Evolutionary conservation across 2,888 invertebrate genomes (phyloP), one percentile per base, ranked within the genome.

Genomic region (Agonum fuliginosum): DNA sequence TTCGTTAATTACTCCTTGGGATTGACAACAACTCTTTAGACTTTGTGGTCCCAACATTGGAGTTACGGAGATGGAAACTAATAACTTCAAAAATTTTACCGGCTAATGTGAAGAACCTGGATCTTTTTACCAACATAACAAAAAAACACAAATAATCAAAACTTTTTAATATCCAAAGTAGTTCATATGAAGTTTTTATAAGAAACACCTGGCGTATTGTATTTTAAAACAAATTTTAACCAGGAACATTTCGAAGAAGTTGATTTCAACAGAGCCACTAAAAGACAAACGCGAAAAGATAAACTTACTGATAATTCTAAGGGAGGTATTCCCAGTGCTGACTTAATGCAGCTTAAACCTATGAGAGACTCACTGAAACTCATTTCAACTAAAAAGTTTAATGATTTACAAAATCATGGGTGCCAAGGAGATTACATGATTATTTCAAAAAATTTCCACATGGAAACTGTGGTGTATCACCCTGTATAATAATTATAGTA

Each of bases 1-100:
- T 6, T 6, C 70, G 34, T 70, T 74, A 30, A 65, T 24, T 17
- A 74, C 62, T 19, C 74, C 74, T 10, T 74, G 74, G 74, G 74
- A 74, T 34, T 74, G 65, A 62, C 74, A 74, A 19, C 62, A 74
- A 46, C n/a, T 74, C 2, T 12, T 19, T n/a, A 17, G 72, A 19
- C 6, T 72, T 10, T 72, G 72, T 27, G 17, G n/a, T 14, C 46
- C 4, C 12, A 10, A 8, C 14, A 30, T 58, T 30, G 3, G 4
- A 22, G 27, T 24, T n/a, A 30, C 14, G 17, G 17, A 12, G 3
- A 58, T 58, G 27, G 22, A 58, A 24, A 46, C 46, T n/a, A 46
- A 46, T 4, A n/a, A 46, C 4, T 46, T 46, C n/a, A 46, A 46
- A 46, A 30, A 30, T 30, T 30, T 30, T 8, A 5, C 3, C 30